A percentile compares a stretch with the other conserved stretches of the same genome.
phyloP scores from a whole-genome alignment of 2,797 vertebrate species.

The Gallinago solitaria region DNA sequence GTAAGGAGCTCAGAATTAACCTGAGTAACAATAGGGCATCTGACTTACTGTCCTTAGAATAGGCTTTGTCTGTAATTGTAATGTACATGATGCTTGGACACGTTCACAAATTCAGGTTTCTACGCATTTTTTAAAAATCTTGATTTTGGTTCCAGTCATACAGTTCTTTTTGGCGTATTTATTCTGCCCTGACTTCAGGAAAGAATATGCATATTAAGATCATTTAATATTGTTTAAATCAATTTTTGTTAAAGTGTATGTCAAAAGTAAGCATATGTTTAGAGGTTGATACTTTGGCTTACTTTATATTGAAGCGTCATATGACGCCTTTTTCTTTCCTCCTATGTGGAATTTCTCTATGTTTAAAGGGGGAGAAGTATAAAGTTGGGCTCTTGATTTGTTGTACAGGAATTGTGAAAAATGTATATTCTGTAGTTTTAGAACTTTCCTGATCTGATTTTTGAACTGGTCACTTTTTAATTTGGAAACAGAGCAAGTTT shows the following conservation, averaged over 20 bases:
- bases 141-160: not conserved
- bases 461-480: not conserved
- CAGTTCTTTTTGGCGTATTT: not conserved
- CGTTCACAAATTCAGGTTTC: not conserved
- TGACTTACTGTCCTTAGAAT: not conserved
- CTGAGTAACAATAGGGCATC: not conserved
- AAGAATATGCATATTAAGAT: not conserved
- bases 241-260: not conserved
- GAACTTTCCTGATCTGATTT: not conserved
- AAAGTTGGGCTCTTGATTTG: not conserved
- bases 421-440: not conserved
- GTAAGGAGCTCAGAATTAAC: not conserved
- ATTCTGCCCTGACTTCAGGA: not conserved
- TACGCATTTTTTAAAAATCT: fast-evolving
- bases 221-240: not conserved
- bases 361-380: fast-evolving
- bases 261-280: not conserved
- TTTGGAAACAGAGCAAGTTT: not conserved
- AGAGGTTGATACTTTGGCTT: not conserved
- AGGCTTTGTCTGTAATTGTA: not conserved
- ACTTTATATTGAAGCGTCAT: not conserved
- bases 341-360: not conserved
- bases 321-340: not conserved
- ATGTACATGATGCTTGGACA: not conserved
- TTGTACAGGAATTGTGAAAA: not conserved